Evolutionary conservation across 2,113 vertebrate genomes (phyloP), one percentile per base, ranked within the genome.

Genomic region (Emydocephalus ijimae): DNA sequence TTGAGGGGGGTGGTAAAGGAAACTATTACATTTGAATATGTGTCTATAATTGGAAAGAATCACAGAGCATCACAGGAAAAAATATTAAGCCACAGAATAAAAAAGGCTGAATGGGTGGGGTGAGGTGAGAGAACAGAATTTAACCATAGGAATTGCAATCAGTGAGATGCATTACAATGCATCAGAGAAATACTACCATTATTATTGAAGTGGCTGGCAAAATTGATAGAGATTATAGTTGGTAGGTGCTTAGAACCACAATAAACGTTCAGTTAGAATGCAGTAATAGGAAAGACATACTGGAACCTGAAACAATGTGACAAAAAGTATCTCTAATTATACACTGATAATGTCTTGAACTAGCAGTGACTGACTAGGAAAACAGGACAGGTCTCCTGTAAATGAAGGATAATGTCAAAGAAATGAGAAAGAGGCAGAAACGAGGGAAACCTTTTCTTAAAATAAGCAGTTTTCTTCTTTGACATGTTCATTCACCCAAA

Each of bases 21-120:
- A n/a, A 9, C 91, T 94, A 92, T 34, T 59, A 57, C 52, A 56
- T 94, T 92, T 97, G 95, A 97, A 94, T 2, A 81, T 93, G 92
- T 39, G 87, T 95, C 91, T 95, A 90, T 95, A 96, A 95, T 97
- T 97, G 97, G 92, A 57, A 52, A 55, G 91, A 94, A 61, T 94
- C 90, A 59, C 54, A 45, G 55, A 85, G 92, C 94, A 95, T 95
- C 87, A 93, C 91, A 95, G 94, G 61, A 91, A 52, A 50, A 88
- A 95, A 92, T 85, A 39, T 52, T 74, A 91, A 89, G 48, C 95
- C 97, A 96, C 92, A 69, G 91, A 96, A 96, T 90, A 43, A 91
- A 89, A 56, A 59, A 89, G n/a, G 88, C 57, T 87, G 93, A 94
- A 91, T 95, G 89, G 85, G 90, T 8, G 2, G 7, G 11, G 4